Conservation (phyloP, 2,113 vertebrate genomes). For the Agapornis roseicollis region DNA sequence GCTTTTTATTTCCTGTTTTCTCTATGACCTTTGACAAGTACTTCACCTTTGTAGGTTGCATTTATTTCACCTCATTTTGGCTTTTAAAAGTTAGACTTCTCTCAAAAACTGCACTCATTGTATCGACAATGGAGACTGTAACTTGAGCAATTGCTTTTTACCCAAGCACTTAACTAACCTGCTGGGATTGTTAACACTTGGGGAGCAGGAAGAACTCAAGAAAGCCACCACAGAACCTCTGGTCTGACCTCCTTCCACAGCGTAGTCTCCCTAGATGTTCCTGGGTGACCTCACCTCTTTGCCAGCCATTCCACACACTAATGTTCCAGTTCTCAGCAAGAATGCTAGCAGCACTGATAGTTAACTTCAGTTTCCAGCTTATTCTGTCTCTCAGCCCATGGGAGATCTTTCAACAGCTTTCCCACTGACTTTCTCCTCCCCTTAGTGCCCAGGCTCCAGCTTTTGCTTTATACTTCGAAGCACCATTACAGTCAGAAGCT, state of each 20-base stretch:
- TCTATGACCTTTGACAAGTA: neutral
- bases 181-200: neutral
- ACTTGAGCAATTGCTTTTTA: neutral
- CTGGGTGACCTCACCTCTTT: neutral
- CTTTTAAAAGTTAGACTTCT: neutral
- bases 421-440: neutral
- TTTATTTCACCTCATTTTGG: neutral
- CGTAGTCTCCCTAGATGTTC: neutral
- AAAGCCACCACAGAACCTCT: fast-evolving
- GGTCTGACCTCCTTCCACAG: neutral
- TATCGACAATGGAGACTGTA: neutral
- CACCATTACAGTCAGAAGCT: neutral
- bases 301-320: neutral
- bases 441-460: neutral
- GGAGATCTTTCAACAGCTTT: neutral
- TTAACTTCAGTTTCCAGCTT: neutral
- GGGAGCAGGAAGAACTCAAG: neutral
- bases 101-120: neutral
- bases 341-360: neutral
- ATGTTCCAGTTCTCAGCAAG: neutral
- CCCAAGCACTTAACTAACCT: neutral
- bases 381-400: neutral
- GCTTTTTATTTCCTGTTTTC: neutral
- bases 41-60: neutral
- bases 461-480: neutral